Base-by-base conservation (phyloP, 2,888 invertebrate species). In the Parnassius mnemosyne region DNA sequence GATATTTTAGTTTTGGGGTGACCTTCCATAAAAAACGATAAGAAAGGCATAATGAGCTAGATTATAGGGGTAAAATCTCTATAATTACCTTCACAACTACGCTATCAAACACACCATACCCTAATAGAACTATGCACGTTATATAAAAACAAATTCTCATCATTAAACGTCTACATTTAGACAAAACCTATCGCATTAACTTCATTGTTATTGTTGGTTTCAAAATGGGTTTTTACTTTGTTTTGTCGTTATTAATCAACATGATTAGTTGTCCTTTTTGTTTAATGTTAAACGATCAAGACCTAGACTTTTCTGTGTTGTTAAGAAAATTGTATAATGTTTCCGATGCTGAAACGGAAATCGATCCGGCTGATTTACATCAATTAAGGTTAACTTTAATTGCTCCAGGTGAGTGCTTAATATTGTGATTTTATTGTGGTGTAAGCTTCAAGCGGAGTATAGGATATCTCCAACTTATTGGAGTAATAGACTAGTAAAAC, bases 121-220 rank as follows among this genome's bases (percentile, higher is more conserved):
- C 46, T 59, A 50, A 55, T 16, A 59, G 55, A 58, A 59, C 55
- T 59, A 63, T 55, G 54, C 50, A 51, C 42, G 46, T 59, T 63
- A 58, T 63, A 63, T 63, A 63, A 63, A 63, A 63, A 44, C 58
- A 63, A 63, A 63, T 58, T 25, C 50, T 52, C 58, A 58, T 62
- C 58, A 59, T 50, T 43, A 59, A 52, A 57, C 44, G 34, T 34
- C 34, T 61, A 57, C 61, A 62, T 61, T 61, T 53, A 50, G 41
- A 63, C 58, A 25, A 49, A 63, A 50, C 57, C n/a, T 59, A 58
- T 58, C 53, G 47, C 44, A 62, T 53, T 49, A 49, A 13, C 12
- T 49, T 62, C 50, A 46, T 52, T 54, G 58, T 58, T 12, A 46
- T 13, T 34, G 49, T 10, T 52, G 20, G 42, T 52, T 51, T 12